Evolutionary conservation across 2,888 invertebrate species (phyloP).

Genomic region (Timandra comae): DNA sequence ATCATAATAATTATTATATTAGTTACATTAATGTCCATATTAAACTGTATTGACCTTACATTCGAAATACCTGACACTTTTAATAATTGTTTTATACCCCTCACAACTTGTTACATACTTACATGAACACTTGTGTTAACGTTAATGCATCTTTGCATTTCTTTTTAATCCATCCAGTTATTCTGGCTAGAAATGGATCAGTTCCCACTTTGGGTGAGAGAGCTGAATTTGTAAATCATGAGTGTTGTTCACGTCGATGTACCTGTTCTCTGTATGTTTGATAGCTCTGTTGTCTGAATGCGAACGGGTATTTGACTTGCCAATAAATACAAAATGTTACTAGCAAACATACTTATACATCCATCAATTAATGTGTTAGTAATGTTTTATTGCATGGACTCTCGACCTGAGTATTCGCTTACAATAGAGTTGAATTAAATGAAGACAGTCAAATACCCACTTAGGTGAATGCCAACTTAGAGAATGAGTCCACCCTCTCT

Average conservation of each 20-base stretch:
- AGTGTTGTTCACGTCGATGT: constrained; percentile 68
- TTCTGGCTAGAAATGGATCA: constrained; percentile 80
- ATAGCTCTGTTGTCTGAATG: constrained; percentile 71
- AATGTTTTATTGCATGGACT: too few relatives aligned
- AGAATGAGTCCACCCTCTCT: constrained; percentile 56
- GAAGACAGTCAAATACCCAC: constrained; percentile 10
- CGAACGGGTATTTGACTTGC: constrained; percentile 16
- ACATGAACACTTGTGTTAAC: constrained; percentile 25
- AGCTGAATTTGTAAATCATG: constrained; percentile 63
- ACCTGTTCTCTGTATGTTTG: constrained; percentile 54
- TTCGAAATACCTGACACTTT: neutral
- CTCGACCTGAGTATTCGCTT: too few relatives aligned
- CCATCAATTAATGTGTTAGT: too few relatives aligned
- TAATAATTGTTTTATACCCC: constrained; percentile 1
- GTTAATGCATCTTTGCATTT: constrained; percentile 67
- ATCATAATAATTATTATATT: neutral
- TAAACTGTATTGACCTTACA: constrained; percentile 12
- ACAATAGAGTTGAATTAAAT: too few relatives aligned
- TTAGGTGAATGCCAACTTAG: constrained; percentile 72
- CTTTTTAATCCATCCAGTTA: constrained; percentile 75
- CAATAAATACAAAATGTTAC: too few relatives aligned
- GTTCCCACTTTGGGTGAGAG: constrained; percentile 80
- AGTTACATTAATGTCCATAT: constrained; percentile 5
- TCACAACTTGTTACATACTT: constrained; percentile 8
- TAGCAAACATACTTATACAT: too few relatives aligned